Base-by-base conservation (phyloP, 1,140 invertebrate species). In the Melipona quadrifasciata region DNA sequence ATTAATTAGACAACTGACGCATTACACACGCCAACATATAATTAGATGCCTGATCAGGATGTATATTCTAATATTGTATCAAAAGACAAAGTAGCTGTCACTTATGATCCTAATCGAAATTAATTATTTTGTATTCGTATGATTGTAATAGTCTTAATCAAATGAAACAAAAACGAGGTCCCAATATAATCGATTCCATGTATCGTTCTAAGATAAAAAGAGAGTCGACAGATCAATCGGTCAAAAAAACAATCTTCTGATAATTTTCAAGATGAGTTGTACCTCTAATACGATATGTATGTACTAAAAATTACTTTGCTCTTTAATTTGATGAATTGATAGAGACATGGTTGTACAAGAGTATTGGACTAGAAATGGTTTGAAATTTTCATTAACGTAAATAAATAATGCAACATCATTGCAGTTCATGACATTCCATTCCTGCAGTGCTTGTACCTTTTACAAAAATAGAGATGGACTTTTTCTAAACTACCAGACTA, bases 241-340 rank as follows among this genome's bases (percentile, higher is more conserved):
- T 86, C 73, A 68, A 64, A 21, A 47, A 82, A 89, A 89, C 57
- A 88, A 88, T 79, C n/a, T 70, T 77, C 71, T 47, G 53, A 84
- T 72, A 81, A 55, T 74, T 75, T 89, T 57, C 39, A 78, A 58
- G 71, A 82, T 86, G 82, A 88, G 87, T 92, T 87, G 91, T 93
- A 92, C 88, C 80, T 89, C 91, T 92, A 92, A 89, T 68, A 91
- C 90, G 92, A 93, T 93, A 93, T 93, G 92, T 93, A 93, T 92
- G 83, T 91, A 93, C 91, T 92, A 93, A 92, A 92, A 93, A 91
- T 92, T 92, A 93, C 81, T 88, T 91, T 90, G 85, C 85, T 91
- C 70, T 87, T 92, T 72, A 88, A 84, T 77, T 75, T 79, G 71
- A 81, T 76, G 74, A 73, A 79, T 88, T 51, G 71, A 75, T 82